Conservation (phyloP, 2,888 invertebrate genomes). For the Hypomecis punctinalis region DNA sequence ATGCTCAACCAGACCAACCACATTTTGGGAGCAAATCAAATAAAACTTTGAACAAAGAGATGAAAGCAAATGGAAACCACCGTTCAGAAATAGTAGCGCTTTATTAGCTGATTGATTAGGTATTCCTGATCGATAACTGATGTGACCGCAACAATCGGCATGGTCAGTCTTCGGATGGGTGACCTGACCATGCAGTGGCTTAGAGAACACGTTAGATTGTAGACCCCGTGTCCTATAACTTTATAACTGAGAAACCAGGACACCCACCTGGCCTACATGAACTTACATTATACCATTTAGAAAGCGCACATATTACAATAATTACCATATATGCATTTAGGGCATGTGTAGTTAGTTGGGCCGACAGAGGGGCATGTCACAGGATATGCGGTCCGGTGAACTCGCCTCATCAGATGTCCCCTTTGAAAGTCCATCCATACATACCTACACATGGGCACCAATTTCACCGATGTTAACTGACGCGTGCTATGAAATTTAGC, state of each 20-base stretch:
- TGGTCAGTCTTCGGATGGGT: too few species aligned
- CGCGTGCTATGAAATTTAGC: constrained; percentile 62
- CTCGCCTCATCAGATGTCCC: constrained; percentile 72
- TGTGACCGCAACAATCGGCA: too few species aligned
- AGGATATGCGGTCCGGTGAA: constrained; percentile 78
- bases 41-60: constrained; percentile 26
- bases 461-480: constrained; percentile 74
- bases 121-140: too few species aligned
- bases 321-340: constrained; percentile 57
- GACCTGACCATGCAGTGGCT: too few species aligned
- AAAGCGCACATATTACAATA: constrained; percentile 30
- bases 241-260: too few species aligned
- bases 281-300: constrained; percentile 9
- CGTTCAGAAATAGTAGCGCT: constrained; percentile 5
- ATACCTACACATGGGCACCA: constrained; percentile 51
- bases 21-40: constrained; percentile 38
- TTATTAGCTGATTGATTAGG: too few species aligned
- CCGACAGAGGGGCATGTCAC: constrained; percentile 61
- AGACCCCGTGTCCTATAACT: too few species aligned
- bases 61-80: constrained; percentile 15
- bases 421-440: constrained; percentile 69
- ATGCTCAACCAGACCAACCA: constrained; percentile 41
- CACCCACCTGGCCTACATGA: too few species aligned
- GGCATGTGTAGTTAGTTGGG: constrained; percentile 55
- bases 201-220: too few species aligned